Evolutionary conservation across 2,797 vertebrate species (phyloP), one percentile per base, ranked within the genome.

Genomic region (Chrosomus eos): DNA sequence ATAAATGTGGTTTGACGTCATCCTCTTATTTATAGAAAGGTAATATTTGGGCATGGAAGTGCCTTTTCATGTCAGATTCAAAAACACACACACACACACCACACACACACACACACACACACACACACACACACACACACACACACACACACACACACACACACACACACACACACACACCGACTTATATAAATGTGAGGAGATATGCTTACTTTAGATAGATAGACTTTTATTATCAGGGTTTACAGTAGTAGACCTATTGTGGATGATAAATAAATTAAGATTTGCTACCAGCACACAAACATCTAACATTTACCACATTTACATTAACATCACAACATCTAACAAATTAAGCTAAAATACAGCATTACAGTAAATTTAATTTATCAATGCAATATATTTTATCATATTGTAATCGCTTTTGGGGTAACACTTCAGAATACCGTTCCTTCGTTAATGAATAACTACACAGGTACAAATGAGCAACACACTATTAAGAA

Each of bases 1-100:
- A 94, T 95, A 97, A 95, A 93, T 91, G 91, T 89, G 88, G 91
- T 94, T 95, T 95, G 94, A 96, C 93, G 87, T 97, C 96, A 96
- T 92, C 88, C 88, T 85, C 91, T 96, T 98, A 98, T 97, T 97
- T 97, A 96, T 97, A 97, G 95, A 94, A 90, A 86, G 55, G 92
- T 95, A 92, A 89, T 96, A 95, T 96, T 96, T 95, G 93, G 93
- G 92, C 94, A 93, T 93, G 92, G 94, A 96, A 95, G 92, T 94
- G 93, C 91, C 94, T 96, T 97, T 96, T 95, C 94, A 95, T 95
- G 94, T 94, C 92, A 91, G 89, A 93, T 95, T 96, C 95, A 96
- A 96, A 96, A 95, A n/a, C n/a, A n/a, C n/a, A n/a, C n/a, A n/a
- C 89, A 93, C 90, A 89, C 91, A 93, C 89, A 91, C 90, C 88